Conservation (phyloP, 2,888 invertebrate species). For the Diogma glabrata region DNA sequence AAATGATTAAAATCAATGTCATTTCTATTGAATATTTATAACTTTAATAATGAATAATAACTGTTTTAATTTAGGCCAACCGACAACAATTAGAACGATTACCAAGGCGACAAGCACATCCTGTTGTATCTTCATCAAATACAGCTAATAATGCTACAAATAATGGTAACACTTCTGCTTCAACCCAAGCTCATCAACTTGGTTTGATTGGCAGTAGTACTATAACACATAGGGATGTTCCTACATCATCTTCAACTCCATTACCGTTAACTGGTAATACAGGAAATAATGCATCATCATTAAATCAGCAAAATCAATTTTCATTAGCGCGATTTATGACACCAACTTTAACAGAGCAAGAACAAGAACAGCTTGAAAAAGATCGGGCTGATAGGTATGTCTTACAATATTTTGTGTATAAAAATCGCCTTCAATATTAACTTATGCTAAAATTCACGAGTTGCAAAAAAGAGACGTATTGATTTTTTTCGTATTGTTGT, state of each 20-base stretch:
- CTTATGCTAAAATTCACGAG: too few species aligned
- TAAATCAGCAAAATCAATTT: conserved; percentile 28
- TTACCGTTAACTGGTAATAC: conserved; percentile 24
- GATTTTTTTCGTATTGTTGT: too few species aligned
- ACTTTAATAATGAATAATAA: too few species aligned
- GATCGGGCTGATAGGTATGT: conserved; percentile 44
- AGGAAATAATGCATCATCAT: conserved; percentile 22
- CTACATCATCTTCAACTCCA: conserved; percentile 23
- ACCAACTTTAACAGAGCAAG: conserved; percentile 40
- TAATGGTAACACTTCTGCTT: conserved; percentile 35
- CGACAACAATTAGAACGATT: conserved; percentile 82
- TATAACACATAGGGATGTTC: conserved; percentile 34
- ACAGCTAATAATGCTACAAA: conserved; percentile 42
- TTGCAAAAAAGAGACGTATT: too few species aligned
- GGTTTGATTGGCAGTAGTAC: conserved; percentile 22
- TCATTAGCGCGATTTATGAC: conserved; percentile 41
- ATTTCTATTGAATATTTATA: too few species aligned
- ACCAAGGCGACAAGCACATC: conserved; percentile 69
- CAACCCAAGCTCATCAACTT: conserved; percentile 10
- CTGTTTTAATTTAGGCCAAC: too few species aligned
- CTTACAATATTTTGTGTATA: too few species aligned
- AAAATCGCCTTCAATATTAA: too few species aligned
- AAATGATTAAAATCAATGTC: too few species aligned
- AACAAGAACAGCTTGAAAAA: conserved; percentile 42
- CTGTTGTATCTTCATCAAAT: conserved; percentile 47